Conservation (phyloP, 2,888 invertebrate genomes). For the Hypsopygia costalis region DNA sequence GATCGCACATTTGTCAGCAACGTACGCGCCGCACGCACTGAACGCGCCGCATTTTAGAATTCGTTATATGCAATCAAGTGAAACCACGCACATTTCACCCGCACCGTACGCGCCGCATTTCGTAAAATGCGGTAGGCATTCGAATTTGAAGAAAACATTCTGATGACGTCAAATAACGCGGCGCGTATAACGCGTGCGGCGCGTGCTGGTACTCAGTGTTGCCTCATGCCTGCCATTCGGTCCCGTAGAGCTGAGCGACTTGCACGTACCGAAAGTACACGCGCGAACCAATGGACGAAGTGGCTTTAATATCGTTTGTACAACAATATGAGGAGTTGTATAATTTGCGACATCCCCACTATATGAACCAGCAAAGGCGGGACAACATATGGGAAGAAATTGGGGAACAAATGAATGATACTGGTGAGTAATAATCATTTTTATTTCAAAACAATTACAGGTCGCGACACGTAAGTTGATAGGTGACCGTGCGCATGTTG, state of each 20-base stretch:
- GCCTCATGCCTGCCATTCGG: conserved; percentile 8
- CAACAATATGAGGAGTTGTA: conserved; percentile 4
- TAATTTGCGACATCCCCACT: neutral
- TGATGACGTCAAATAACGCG: neutral
- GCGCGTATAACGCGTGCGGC: conserved; percentile 1
- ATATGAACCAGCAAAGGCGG: too few relatives aligned
- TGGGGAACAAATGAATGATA: too few relatives aligned
- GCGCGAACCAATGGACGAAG: conserved; percentile 6
- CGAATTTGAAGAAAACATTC: neutral
- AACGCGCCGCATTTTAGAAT: conserved; percentile 4
- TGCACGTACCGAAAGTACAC: conserved; percentile 7
- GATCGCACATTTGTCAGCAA: conserved; percentile 5
- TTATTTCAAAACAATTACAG: too few relatives aligned
- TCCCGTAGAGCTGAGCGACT: conserved; percentile 4
- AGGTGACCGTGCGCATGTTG: too few relatives aligned
- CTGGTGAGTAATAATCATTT: too few relatives aligned
- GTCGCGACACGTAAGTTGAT: too few relatives aligned
- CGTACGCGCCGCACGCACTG: conserved; percentile 1
- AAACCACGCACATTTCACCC: conserved; percentile 4
- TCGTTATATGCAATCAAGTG: conserved; percentile 5
- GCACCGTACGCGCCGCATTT: conserved; percentile 6
- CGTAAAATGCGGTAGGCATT: conserved; percentile 3
- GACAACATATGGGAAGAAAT: too few relatives aligned
- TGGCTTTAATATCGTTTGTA: conserved; percentile 1
- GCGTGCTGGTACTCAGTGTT: conserved; percentile 8